Conservation (phyloP, 2,888 invertebrate species). For the Mythimna impura region DNA sequence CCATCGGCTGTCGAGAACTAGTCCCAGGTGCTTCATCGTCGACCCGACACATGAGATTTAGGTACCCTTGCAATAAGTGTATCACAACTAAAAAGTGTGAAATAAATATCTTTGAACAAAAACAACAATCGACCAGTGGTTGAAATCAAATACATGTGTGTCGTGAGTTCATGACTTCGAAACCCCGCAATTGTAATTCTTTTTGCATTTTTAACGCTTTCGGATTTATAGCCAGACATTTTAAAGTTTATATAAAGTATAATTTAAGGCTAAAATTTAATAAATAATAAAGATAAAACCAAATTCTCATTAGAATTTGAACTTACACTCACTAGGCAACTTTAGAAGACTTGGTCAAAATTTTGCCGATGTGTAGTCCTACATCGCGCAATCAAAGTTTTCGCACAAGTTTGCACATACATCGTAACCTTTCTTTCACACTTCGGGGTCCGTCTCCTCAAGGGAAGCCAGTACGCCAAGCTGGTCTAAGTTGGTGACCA, state of each 20-base stretch:
- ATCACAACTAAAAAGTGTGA: too few relatives aligned
- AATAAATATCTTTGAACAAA: too few relatives aligned
- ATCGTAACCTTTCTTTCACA: not conserved
- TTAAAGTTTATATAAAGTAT: not conserved
- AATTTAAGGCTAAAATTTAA: not conserved
- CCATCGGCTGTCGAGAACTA: too few relatives aligned
- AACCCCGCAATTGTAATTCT: not conserved
- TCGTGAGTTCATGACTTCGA: not conserved
- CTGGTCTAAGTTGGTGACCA: not conserved
- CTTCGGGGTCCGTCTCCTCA: not conserved
- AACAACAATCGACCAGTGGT: too few relatives aligned
- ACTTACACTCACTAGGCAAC: not conserved
- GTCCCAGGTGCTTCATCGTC: too few relatives aligned
- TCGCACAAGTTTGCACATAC: not conserved
- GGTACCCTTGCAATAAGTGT: too few relatives aligned
- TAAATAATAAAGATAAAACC: not conserved
- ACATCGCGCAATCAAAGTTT: constrained; percentile 6
- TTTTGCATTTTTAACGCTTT: not conserved
- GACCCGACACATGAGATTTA: too few relatives aligned
- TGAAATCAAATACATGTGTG: not conserved
- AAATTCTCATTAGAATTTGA: not conserved
- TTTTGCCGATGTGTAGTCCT: not conserved
- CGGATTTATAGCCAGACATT: not conserved
- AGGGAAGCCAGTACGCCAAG: not conserved
- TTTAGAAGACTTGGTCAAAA: too few relatives aligned